phyloP scores from a whole-genome alignment of 2,888 invertebrate genomes.

The Cryptophagus acutangulus region DNA sequence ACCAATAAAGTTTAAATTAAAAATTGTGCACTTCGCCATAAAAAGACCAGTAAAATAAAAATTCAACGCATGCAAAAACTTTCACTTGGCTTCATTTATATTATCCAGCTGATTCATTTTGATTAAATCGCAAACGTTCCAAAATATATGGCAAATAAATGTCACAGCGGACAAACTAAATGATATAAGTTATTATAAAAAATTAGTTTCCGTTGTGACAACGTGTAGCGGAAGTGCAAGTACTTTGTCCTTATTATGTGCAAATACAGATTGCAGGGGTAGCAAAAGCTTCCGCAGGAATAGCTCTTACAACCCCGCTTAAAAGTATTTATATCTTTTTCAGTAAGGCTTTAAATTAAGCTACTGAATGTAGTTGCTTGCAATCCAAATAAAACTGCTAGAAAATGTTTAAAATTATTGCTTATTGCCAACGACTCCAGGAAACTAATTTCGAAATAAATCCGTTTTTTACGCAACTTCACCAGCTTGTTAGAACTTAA shows the following conservation, averaged over 20 bases:
- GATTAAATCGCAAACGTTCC: constrained; percentile 1
- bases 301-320: constrained; percentile 24
- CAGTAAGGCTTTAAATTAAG: constrained; percentile 28
- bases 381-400: constrained; percentile 27
- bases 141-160: constrained; percentile 1
- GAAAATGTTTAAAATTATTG: too few species aligned
- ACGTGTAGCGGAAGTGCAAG: constrained; percentile 29
- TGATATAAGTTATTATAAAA: constrained; percentile 29
- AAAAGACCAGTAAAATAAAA: too few species aligned
- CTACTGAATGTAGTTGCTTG: constrained; percentile 23
- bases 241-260: constrained; percentile 36
- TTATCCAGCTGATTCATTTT: not conserved
- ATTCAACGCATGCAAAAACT: too few species aligned
- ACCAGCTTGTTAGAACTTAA: too few species aligned
- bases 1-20: too few species aligned
- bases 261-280: constrained; percentile 32
- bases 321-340: constrained; percentile 27
- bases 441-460: too few species aligned
- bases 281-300: constrained; percentile 19
- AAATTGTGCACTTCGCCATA: too few species aligned
- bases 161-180: constrained; percentile 3
- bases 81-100: too few species aligned
- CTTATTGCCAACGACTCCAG: too few species aligned
- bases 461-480: too few species aligned
- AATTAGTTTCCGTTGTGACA: constrained; percentile 32